Base-by-base conservation (phyloP, 2,113 vertebrate genomes). In the Coptodon rendalli region DNA sequence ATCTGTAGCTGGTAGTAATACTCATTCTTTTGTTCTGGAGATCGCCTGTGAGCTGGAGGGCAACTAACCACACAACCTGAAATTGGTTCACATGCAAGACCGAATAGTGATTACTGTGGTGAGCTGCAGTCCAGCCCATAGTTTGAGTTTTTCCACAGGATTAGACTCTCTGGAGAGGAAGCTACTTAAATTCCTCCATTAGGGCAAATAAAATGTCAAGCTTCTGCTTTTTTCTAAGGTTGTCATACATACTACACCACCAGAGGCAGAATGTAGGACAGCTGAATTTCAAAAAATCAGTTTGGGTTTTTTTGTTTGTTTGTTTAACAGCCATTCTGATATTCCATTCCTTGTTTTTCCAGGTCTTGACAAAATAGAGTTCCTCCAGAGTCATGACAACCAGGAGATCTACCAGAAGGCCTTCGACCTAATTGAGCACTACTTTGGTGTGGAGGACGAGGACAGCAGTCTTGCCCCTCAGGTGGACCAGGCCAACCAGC, bases 361-460 rank as follows among this genome's bases (percentile, higher is more conserved):
- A 99, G 99, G 98, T 82, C 95, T 99, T 87, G 98, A 99, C 95
- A 99, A 99, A 90, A 99, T 99, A 2, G 99, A 99, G 91, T 99
- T 99, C 92, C 97, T 99, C 2, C 99, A 99, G 96, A 99, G 98
- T 95, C 99, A 99, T 0, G 98, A 99, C 94, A 99, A 99, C 96
- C 99, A 99, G 89, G 99, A 99, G 94, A 99, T 99, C 94, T 99
- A 99, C 96, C 99, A 99, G 97, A 99, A 99, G 94, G 99, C 99
- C 56, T 99, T 99, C 11, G 98, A 99, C 89, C 91, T 99, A 71
- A 99, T 99, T 0, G 99, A 99, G 97, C 98, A 99, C 95, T 99
- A 99, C 93, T 99, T 99, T 8, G 98, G 98, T 1, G 98, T 98
- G 61, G 98, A 99, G 89, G 98, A 99, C 0, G 98, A 99, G 29